Base-by-base conservation (phyloP, 2,888 invertebrate species). In the Xanthorhoe designata region DNA sequence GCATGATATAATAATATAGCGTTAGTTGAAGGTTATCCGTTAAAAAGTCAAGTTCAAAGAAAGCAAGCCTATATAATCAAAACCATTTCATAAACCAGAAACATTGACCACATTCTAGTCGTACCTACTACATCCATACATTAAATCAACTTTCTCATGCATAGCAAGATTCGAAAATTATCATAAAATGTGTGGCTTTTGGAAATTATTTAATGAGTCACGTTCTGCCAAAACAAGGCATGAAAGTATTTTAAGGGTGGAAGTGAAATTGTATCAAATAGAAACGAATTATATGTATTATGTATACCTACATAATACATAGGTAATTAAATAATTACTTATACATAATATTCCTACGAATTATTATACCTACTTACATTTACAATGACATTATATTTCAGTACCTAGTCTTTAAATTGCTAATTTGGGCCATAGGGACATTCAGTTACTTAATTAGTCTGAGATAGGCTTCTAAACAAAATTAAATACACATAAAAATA, bases 171-270 rank as follows among this genome's bases (percentile, higher is more conserved):
- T 71, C 50, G 57, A 76, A 32, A 64, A 75, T 75, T 77, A 81
- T 81, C 75, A 81, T 77, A 81, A 83, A 78, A 83, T 78, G 75
- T 79, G 77, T 78, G 80, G 81, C 81, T 82, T 82, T 82, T 82
- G 78, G 64, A 76, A 76, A 77, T 77, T 79, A 80, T 61, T 70
- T 82, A 81, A 84, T 79, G 80, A 82, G 78, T 81, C 83, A 83
- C 84, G 82, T 83, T 78, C 24, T 73, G 78, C 74, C 60, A 51
- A 59, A 64, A 50, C 9, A 32, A 59, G 59, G 29, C 59, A 64
- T 60, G 88, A 90, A 88, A 89, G 88, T 87, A 24, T 24, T 24
- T 24, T 24, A 3, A 75, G 69, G 32, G 8, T 32, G 13, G 57
- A 60, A 67, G 57, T 55, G 64, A 18, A 55, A 35, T 54, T 58